A percentile compares a stretch with the other conserved stretches of the same genome.
Evolutionary conservation across 2,888 invertebrate genomes (phyloP).

Genomic region (Drosophila neotestacea): DNA sequence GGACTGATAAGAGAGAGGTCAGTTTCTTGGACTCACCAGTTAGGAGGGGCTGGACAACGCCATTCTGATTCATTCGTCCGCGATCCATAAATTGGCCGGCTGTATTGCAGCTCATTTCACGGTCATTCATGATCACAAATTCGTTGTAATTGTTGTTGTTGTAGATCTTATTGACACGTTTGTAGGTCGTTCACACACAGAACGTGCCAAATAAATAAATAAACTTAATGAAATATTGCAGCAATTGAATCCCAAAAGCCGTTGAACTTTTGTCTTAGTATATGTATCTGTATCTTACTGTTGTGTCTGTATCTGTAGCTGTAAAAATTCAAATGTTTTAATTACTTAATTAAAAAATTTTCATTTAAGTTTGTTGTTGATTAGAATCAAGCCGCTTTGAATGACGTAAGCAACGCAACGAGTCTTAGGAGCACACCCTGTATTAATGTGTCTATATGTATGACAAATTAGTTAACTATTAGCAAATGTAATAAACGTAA

Average conservation of each 20-base stretch:
- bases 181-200: slow-evolving; percentile 49
- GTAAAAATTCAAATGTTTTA: slow-evolving; percentile 26
- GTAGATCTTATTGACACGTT: slow-evolving; percentile 28
- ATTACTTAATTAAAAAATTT: slow-evolving; percentile 12
- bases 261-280: slow-evolving; percentile 31
- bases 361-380: neutral
- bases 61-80: slow-evolving; percentile 84
- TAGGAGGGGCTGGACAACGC: slow-evolving; percentile 94
- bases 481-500: slow-evolving; percentile 6
- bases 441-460: neutral
- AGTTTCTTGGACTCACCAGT: slow-evolving; percentile 88
- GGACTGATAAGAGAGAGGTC: neutral
- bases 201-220: slow-evolving; percentile 41
- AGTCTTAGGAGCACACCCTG: slow-evolving; percentile 5
- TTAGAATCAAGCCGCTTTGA: slow-evolving; percentile 6
- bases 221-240: slow-evolving; percentile 26
- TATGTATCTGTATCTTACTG: neutral
- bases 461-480: slow-evolving; percentile 6
- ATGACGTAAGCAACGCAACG: slow-evolving; percentile 44
- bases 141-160: slow-evolving; percentile 21
- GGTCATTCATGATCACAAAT: slow-evolving; percentile 82
- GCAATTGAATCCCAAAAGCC: slow-evolving; percentile 23
- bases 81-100: slow-evolving; percentile 83
- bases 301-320: slow-evolving; percentile 4
- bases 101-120: slow-evolving; percentile 80